Base-by-base conservation (phyloP, 2,888 invertebrate genomes). In the Diplolepis rosae region DNA sequence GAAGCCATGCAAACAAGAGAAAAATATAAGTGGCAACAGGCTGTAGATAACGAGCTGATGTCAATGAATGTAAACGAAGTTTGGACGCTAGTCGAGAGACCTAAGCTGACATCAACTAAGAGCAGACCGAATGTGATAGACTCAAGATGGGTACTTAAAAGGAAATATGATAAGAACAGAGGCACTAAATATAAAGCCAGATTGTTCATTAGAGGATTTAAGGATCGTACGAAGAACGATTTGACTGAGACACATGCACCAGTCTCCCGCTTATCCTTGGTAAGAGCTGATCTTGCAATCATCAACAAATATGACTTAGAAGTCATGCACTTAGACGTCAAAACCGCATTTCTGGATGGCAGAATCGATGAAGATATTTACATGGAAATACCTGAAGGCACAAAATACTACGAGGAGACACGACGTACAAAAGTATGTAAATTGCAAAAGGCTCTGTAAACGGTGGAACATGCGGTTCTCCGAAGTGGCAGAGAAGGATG, bases 241-340 rank as follows among this genome's bases (percentile, higher is more conserved):
- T 42, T 76, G 5, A 68, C 50, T 18, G 71, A 73, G 67, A 75
- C 75, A 0, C 71, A 75, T 27, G 69, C 76, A 22, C 71, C 74
- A 0, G 76, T 74, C 9, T 74, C 74, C 1, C 52, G 72, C 24
- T 22, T 76, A 18, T 9, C 73, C 4, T 15, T 77, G 28, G 70
- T 77, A 13, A 15, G 70, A 70, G 15, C 72, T 9, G 52, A 68
- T 0, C 9, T 76, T 18, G 68, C 70, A 9, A 68, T 72, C 9
- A 66, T 69, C 15, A 72, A 76, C 70, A 35, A 35, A 9, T 13
- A 4, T n/a, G n/a, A n/a, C n/a, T n/a, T n/a, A n/a, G n/a, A n/a
- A n/a, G n/a, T n/a, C n/a, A n/a, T n/a, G n/a, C n/a, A n/a, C n/a
- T n/a, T n/a, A n/a, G n/a, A n/a, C n/a, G n/a, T n/a, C n/a, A n/a